These are phyloP conservation scores for Lepidurus couesii DNA, from an alignment of 1,140 invertebrate species.

Conservation along the genomic window DNA sequence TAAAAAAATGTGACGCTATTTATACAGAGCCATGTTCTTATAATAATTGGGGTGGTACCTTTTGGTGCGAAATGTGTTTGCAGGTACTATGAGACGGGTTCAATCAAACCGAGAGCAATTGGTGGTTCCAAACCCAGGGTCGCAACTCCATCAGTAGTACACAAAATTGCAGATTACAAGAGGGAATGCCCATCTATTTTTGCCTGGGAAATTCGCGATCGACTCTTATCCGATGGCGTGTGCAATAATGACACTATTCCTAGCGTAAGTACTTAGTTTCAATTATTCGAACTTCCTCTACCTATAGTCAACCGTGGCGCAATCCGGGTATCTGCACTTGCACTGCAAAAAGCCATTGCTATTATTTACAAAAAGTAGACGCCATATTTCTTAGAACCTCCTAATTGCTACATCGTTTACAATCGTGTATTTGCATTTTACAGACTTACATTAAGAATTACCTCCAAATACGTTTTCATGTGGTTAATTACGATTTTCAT, in stretches of 20 bases:
- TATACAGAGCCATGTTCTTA: background rate
- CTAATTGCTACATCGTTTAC: too few relatives aligned
- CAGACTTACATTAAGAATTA: too few relatives aligned
- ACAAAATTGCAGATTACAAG: slow-evolving; percentile 93
- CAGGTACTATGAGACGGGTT: slow-evolving; percentile 98
- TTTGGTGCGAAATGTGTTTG: slow-evolving; percentile 26
- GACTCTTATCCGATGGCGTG: slow-evolving; percentile 89
- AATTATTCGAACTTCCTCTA: background rate
- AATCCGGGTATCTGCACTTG: too few relatives aligned
- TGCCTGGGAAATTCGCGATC: slow-evolving; percentile 95
- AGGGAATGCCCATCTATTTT: slow-evolving; percentile 95
- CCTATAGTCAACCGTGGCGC: too few relatives aligned
- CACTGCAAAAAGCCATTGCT: too few relatives aligned
- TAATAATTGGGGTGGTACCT: background rate
- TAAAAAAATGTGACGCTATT: background rate
- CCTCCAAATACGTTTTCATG: too few relatives aligned
- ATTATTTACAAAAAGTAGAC: too few relatives aligned
- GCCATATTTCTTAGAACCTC: too few relatives aligned
- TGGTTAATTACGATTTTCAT: too few relatives aligned
- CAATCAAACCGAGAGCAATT: slow-evolving; percentile 89
- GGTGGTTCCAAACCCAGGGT: slow-evolving; percentile 92
- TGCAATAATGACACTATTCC: slow-evolving; percentile 99
- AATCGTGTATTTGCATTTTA: too few relatives aligned
- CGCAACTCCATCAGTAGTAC: slow-evolving; percentile 88
- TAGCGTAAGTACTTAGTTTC: slow-evolving; percentile 73